Base-by-base conservation (phyloP, 2,888 invertebrate genomes). In the Andricus quercusramuli region DNA sequence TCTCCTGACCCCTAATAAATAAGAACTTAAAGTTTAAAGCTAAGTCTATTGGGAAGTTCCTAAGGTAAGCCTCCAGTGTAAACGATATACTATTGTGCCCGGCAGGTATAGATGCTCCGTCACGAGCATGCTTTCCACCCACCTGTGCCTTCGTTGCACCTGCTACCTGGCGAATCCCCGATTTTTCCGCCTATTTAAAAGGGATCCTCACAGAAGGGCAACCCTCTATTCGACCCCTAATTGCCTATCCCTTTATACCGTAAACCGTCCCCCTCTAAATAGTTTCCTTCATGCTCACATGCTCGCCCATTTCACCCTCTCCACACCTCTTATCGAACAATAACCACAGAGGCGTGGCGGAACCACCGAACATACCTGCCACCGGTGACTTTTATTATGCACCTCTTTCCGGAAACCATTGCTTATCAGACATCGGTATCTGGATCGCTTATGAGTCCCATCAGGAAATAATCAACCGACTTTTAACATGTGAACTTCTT, bases 31-130 rank as follows among this genome's bases (percentile, higher is more conserved):
- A 67, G 67, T 67, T 67, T 70, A 29, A 51, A 70, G 70, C 29
- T 70, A 59, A 77, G 11, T 25, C 51, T n/a, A 64, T 41, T 22
- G 17, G 64, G 37, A 56, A 66, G 78, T 59, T 67, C 32, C 79
- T 79, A 80, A 68, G 3, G 22, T 25, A 47, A 68, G 74, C 78
- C 78, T 79, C 78, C 77, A 82, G 83, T 85, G 87, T 86, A 89
- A 89, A 82, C 86, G 88, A 89, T 89, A 88, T 80, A 67, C 82
- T 82, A 88, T 86, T 85, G 85, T 86, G 66, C 74, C 77, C 44
- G 64, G 66, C 70, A 79, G 82, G 78, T 85, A 83, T 56, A 81
- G 17, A 80, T 81, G 78, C 80, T 59, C 56, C 25, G 80, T 59
- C 59, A 59, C 67, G 74, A 67, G 68, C 65, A 56, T 51, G 70